Percentiles rank a stretch among this genome's conserved stretches.
Conservation (phyloP, 2,888 invertebrate genomes). For the Cactoblastis cactorum region DNA sequence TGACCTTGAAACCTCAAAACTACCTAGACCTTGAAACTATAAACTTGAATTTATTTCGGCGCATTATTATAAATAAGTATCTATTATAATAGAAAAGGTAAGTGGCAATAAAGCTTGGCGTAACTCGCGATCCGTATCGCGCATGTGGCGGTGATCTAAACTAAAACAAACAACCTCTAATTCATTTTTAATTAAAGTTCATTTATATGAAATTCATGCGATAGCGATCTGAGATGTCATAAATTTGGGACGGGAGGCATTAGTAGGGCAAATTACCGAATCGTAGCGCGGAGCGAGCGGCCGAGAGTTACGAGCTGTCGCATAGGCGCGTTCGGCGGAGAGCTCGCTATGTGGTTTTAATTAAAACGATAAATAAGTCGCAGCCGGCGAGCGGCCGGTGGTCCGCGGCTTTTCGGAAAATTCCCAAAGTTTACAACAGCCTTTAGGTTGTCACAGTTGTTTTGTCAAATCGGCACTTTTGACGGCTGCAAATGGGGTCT, state of each 20-base stretch:
- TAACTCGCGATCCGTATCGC: constrained; percentile 10
- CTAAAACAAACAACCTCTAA: constrained; percentile 14
- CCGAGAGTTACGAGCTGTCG: constrained; percentile 58
- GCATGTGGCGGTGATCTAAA: constrained; percentile 11
- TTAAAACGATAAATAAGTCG: constrained; percentile 71
- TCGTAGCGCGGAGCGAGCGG: constrained; percentile 1
- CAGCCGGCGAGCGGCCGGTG: constrained; percentile 51
- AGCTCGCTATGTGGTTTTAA: constrained; percentile 70
- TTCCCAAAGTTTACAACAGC: constrained; percentile 54
- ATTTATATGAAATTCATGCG: constrained; percentile 15
- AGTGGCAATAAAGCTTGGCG: constrained; percentile 11
- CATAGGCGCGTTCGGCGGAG: constrained; percentile 45
- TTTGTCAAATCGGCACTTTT: background rate
- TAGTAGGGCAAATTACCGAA: constrained; percentile 13
- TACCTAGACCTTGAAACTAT: background rate
- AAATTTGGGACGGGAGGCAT: constrained; percentile 11
- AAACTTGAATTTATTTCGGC: background rate
- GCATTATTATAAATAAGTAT: no score
- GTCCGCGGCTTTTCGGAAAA: constrained; percentile 55
- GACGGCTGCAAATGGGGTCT: background rate
- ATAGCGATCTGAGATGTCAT: constrained; percentile 13
- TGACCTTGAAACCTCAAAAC: constrained; percentile 11
- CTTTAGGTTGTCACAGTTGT: constrained; percentile 19
- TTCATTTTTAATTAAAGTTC: constrained; percentile 15
- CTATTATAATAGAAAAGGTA: constrained; percentile 5